Base-by-base conservation (phyloP, 2,888 invertebrate genomes). In the Plusia festucae region DNA sequence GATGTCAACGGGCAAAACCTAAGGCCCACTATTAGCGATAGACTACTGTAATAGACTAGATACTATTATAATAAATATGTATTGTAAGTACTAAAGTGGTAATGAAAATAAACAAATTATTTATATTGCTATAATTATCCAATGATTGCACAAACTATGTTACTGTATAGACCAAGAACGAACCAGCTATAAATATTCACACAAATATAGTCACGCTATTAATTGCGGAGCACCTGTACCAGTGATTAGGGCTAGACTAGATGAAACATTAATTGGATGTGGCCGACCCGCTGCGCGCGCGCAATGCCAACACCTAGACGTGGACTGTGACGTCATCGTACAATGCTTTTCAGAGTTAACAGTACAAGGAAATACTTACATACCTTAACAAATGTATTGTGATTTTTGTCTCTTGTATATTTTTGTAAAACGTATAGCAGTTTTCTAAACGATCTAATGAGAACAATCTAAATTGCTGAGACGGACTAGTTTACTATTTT, bases 181-280 rank as follows among this genome's bases (percentile, higher is more conserved):
- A 57, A 63, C 27, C 57, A 5, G 52, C 63, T 81, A 77, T 74
- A 72, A 79, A 83, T 81, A 79, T 77, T 63, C 46, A 8, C 20
- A 66, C 40, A 64, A 68, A 81, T 79, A 79, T 79, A 83, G 84
- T 74, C 69, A 70, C 72, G 68, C 82, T 86, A 90, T 88, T 88
- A 89, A 90, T 90, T 88, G 84, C 79, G 65, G 79, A 83, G 81
- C 89, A 89, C 87, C 89, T 88, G 89, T 88, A 87, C 70, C 66
- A 81, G 82, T 82, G 84, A 83, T 86, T 81, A 81, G 75, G 76
- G 71, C 72, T 70, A 78, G 70, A 79, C 76, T 75, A 81, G 82
- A 82, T 82, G 80, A 79, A 82, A 82, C 83, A 85, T 85, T 89
- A 87, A 88, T 88, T 88, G 83, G 82, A 83, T 76, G 80, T 81